Evolutionary conservation across 2,113 vertebrate species (phyloP), one percentile per base, ranked within the genome.

Genomic region (Connochaetes taurinus): DNA sequence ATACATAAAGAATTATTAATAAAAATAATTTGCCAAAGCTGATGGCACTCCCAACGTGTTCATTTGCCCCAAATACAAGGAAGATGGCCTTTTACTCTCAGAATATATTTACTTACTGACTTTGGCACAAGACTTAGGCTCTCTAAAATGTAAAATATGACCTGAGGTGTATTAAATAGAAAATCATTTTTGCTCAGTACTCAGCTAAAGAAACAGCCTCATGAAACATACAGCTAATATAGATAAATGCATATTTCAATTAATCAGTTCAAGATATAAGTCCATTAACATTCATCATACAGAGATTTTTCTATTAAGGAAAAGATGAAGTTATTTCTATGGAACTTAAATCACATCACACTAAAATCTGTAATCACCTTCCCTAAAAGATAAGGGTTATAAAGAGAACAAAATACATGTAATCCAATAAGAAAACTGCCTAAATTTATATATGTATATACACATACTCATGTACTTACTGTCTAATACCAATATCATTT

Each of bases 241-340:
- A 97, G 80, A 76, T 57, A 92, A 94, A 90, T 21, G 23, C 81
- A 71, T 1, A 95, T 31, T 58, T 96, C 58, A 62, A 36, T 76
- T 45, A 90, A 50, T 87, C 19, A 90, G 33, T 33, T 96, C 23
- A 96, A 95, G n/a, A 45, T 62, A 40, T 10, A 88, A 84, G 13
- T 96, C 19, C 6, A 36, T 21, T 60, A 76, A 90, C 23, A 17
- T 6, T 90, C 43, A 97, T 33, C 58, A 90, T 14, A 74, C 19
- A 82, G 80, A 82, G 62, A 71, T n/a, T 91, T 95, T 97, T 86
- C 27, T 94, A 82, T 76, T n/a, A 94, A 33, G 60, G 83, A 94
- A 97, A 96, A 85, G 16, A 60, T 17, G 57, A 31, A 84, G 23
- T 52, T 91, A 64, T 57, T 57, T 43, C 11, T 33, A 47, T 11